A percentile compares a stretch with the other conserved stretches of the same genome.
These are phyloP conservation scores for Harpagoxenus sublaevis DNA, from an alignment of 2,888 invertebrate genomes.

Conservation along the genomic window DNA sequence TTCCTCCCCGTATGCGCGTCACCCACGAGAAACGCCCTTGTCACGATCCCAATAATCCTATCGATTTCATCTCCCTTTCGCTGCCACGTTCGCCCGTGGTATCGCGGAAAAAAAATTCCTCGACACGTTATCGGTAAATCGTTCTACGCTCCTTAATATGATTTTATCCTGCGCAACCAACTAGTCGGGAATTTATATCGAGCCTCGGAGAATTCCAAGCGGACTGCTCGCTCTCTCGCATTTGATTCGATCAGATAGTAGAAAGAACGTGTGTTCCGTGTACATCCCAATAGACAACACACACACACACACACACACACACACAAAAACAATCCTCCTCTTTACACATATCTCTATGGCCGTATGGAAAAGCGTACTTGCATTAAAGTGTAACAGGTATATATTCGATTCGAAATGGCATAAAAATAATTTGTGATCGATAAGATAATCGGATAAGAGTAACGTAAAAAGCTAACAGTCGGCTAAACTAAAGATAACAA, in stretches of 20 bases:
- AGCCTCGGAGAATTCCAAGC: slow-evolving; percentile 46
- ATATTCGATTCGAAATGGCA: background rate
- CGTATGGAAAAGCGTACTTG: background rate
- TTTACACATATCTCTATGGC: background rate
- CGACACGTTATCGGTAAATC: slow-evolving; percentile 48
- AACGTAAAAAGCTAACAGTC: background rate
- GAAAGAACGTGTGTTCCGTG: slow-evolving; percentile 11
- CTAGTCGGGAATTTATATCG: slow-evolving; percentile 41
- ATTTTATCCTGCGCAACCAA: slow-evolving; percentile 37
- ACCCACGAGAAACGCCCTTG: slow-evolving; percentile 22
- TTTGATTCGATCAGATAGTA: slow-evolving; percentile 48
- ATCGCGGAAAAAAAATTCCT: slow-evolving; percentile 43
- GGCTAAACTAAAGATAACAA: background rate
- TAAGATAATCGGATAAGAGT: slow-evolving; percentile 43
- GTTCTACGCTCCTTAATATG: slow-evolving; percentile 47
- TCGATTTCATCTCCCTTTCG: slow-evolving; percentile 45
- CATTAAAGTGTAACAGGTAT: slow-evolving; percentile 1
- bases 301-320: background rate
- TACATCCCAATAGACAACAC: slow-evolving; percentile 1
- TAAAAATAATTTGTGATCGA: slow-evolving; percentile 36
- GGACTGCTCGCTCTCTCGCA: slow-evolving; percentile 32
- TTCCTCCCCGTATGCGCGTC: slow-evolving; percentile 28
- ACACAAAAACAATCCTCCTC: slow-evolving; percentile 19
- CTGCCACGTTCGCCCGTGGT: background rate
- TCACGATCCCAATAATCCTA: slow-evolving; percentile 51